Percentiles rank a stretch among this genome's conserved stretches.
Evolutionary conservation across 2,888 invertebrate species (phyloP).

Genomic region (Aproaerema taeniolella): DNA sequence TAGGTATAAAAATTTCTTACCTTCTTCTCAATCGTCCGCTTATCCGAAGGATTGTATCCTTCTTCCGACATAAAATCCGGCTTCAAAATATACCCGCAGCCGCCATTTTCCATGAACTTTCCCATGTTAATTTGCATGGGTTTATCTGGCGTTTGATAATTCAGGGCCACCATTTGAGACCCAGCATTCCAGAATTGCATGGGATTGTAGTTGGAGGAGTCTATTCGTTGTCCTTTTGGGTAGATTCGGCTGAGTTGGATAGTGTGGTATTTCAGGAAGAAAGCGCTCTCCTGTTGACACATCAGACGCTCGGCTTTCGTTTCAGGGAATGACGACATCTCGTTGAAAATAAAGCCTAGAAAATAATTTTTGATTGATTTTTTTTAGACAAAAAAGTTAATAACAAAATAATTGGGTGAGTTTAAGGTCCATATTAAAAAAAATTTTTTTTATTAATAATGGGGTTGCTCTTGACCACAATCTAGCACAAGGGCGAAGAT

Average conservation of each 20-base stretch:
- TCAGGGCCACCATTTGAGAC: slow-evolving; percentile 97
- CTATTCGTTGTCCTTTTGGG: slow-evolving; percentile 95
- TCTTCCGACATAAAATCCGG: slow-evolving; percentile 92
- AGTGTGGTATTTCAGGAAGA: slow-evolving; percentile 88
- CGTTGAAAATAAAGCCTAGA: slow-evolving; percentile 90
- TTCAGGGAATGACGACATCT: slow-evolving; percentile 99
- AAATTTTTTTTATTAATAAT: too few relatives aligned
- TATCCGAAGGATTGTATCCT: slow-evolving; percentile 87
- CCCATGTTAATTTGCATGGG: slow-evolving; percentile 98
- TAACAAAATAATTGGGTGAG: too few relatives aligned
- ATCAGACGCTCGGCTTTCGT: slow-evolving; percentile 95
- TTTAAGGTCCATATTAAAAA: too few relatives aligned
- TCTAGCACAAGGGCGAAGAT: too few relatives aligned
- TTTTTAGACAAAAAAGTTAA: too few relatives aligned
- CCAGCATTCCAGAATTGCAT: slow-evolving; percentile 96
- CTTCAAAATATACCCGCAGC: slow-evolving; percentile 94
- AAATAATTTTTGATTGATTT: too few relatives aligned
- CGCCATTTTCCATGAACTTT: slow-evolving; percentile 94
- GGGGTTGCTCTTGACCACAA: too few relatives aligned
- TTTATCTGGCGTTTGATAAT: slow-evolving; percentile 97
- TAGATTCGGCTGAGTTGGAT: slow-evolving; percentile 95
- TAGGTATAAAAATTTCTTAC: too few relatives aligned
- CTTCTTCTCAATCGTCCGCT: slow-evolving; percentile 66
- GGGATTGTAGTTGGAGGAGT: slow-evolving; percentile 98
- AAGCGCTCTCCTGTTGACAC: slow-evolving; percentile 84